Conservation (phyloP, 2,888 invertebrate species). For the Drosophila pseudotalamancana region DNA sequence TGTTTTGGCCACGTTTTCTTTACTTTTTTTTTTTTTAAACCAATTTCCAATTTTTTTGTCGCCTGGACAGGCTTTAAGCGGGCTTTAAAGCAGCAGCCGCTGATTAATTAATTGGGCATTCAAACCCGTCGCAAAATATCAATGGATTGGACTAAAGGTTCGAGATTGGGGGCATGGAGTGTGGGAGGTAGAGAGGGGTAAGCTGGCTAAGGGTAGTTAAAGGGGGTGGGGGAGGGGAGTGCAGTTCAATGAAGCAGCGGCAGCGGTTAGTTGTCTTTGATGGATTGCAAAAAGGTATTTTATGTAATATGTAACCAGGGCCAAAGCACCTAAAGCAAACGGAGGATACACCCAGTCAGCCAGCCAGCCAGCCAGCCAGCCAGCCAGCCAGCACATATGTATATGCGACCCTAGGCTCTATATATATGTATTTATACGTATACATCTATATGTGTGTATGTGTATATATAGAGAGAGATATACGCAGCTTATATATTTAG, state of each 20-base stretch:
- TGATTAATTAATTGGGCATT: conserved; percentile 78
- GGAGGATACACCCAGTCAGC: background rate
- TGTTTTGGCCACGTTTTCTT: conserved; percentile 26
- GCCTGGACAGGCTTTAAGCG: conserved; percentile 10
- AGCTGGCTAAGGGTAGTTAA: conserved; percentile 41
- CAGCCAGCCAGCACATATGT: conserved; percentile 35
- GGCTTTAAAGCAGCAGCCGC: conserved; percentile 10
- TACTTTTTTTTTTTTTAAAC: background rate
- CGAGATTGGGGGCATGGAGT: no score
- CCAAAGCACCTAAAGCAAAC: conserved; percentile 21
- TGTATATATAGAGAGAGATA: background rate
- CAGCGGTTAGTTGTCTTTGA: conserved; percentile 62
- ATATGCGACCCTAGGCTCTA: conserved; percentile 8
- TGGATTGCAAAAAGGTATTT: conserved; percentile 80
- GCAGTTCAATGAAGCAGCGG: conserved; percentile 44
- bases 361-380: no score
- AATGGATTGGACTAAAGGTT: conserved; percentile 13
- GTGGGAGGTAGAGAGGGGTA: background rate
- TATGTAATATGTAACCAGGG: conserved; percentile 62
- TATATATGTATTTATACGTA: background rate
- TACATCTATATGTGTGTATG: background rate
- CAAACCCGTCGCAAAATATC: conserved; percentile 46
- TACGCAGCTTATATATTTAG: conserved; percentile 23
- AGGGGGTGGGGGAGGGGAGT: conserved; percentile 10
- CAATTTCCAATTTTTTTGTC: background rate